Evolutionary conservation across 1,140 invertebrate genomes (phyloP).

Genomic region (Drosophila novamexicana): DNA sequence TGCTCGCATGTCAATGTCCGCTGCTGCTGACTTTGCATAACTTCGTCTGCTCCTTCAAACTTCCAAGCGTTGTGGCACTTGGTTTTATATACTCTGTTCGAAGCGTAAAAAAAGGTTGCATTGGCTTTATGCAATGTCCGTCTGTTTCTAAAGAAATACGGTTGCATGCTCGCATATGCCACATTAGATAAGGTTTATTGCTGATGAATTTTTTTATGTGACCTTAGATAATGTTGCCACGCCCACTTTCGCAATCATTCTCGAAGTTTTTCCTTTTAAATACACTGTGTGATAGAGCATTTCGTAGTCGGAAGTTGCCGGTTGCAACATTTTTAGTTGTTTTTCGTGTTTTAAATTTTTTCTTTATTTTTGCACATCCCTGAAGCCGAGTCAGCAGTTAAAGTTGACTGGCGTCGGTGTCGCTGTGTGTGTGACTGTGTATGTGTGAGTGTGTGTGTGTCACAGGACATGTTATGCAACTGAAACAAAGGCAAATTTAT

Average conservation of each 20-base stretch:
- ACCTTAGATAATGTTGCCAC: no score
- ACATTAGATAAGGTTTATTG: no score
- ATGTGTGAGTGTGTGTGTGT: conserved; percentile 47
- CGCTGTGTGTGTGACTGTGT: conserved; percentile 35
- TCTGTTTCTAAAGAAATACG: no score
- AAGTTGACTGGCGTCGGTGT: conserved; percentile 59
- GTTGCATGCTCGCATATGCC: no score
- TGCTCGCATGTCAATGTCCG: conserved; percentile 73
- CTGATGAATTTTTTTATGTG: background rate
- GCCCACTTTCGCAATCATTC: no score
- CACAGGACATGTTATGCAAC: conserved; percentile 77
- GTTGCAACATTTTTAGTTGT: background rate
- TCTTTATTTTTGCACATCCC: conserved; percentile 14
- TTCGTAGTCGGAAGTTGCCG: background rate
- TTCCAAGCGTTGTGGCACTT: conserved; percentile 66
- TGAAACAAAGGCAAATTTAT: conserved; percentile 79
- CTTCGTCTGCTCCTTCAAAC: conserved; percentile 62
- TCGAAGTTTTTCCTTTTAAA: no score
- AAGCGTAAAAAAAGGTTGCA: background rate
- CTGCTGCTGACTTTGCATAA: conserved; percentile 80
- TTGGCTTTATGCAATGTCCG: background rate
- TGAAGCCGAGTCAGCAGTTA: conserved; percentile 69
- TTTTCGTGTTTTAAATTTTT: background rate
- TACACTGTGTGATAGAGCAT: conserved; percentile 3
- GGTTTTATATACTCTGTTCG: conserved; percentile 44